Percentiles rank a stretch among this genome's conserved stretches.
Evolutionary conservation across 2,797 vertebrate species (phyloP).

Genomic region (Lepus oiostolus): DNA sequence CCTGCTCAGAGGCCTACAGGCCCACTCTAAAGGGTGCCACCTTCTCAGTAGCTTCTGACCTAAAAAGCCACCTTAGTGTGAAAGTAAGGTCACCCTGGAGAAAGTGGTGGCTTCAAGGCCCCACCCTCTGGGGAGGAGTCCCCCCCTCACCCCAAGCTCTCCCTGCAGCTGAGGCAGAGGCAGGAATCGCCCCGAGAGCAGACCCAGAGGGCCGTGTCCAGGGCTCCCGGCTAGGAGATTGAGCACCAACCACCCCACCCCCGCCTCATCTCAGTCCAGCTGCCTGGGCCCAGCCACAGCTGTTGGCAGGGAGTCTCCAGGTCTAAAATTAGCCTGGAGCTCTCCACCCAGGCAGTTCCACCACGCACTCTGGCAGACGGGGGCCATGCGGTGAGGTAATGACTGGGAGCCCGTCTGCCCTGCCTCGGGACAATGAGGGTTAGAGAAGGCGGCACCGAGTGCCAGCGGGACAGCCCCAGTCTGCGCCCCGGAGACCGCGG

Average conservation of each 20-base stretch:
- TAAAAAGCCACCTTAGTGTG: neutral
- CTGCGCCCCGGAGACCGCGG: neutral
- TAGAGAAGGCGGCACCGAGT: neutral
- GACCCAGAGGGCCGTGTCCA: neutral
- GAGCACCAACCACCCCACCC: constrained; percentile 2
- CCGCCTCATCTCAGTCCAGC: constrained; percentile 44
- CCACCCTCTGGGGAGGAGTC: neutral
- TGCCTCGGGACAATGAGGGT: constrained; percentile 62
- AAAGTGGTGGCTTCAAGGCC: neutral
- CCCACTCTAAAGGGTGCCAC: neutral
- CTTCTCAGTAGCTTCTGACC: neutral
- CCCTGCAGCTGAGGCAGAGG: neutral
- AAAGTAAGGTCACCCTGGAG: neutral
- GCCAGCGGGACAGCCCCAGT: neutral
- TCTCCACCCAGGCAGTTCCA: constrained; percentile 87
- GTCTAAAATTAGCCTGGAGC: constrained; percentile 88
- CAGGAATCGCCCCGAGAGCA: neutral
- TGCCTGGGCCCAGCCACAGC: constrained; percentile 74
- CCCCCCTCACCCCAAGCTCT: neutral
- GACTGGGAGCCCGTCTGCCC: constrained; percentile 78
- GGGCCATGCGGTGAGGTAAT: constrained; percentile 81
- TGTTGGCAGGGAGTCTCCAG: constrained; percentile 83
- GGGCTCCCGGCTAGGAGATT: neutral
- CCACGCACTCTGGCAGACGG: constrained; percentile 73
- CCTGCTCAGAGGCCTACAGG: neutral